These are phyloP conservation scores for Lottia gigantea DNA, from an alignment of 2,888 invertebrate genomes.

Conservation along the genomic window DNA sequence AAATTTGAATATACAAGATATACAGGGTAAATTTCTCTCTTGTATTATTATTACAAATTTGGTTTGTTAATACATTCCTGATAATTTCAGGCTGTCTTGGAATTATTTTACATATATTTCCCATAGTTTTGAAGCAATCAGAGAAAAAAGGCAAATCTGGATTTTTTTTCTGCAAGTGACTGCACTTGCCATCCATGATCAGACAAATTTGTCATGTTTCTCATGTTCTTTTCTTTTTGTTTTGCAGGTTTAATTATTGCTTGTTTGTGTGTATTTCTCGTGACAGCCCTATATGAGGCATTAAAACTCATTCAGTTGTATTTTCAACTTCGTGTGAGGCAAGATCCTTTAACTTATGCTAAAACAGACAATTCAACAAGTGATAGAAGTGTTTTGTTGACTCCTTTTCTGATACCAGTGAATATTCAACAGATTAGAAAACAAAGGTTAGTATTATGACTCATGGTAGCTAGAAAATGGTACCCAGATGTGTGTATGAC, in stretches of 20 bases:
- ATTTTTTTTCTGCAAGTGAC: too few relatives aligned
- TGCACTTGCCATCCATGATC: too few relatives aligned
- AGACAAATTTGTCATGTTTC: too few relatives aligned
- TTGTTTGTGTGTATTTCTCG: constrained; percentile 35
- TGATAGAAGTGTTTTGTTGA: constrained; percentile 41
- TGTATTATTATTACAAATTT: too few relatives aligned
- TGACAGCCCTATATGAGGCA: constrained; percentile 45
- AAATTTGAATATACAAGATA: constrained; percentile 35
- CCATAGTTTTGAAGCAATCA: too few relatives aligned
- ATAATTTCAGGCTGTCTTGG: too few relatives aligned
- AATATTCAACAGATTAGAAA: constrained; percentile 39
- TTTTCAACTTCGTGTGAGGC: constrained; percentile 35
- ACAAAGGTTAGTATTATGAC: constrained; percentile 38
- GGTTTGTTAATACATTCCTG: too few relatives aligned
- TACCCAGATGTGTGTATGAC: too few relatives aligned
- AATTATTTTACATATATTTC: too few relatives aligned
- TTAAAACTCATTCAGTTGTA: constrained; percentile 42
- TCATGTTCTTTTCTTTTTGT: neutral
- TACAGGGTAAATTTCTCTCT: constrained; percentile 32
- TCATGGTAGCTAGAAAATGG: too few relatives aligned
- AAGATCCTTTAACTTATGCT: constrained; percentile 48
- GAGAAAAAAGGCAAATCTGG: too few relatives aligned
- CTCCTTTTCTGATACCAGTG: constrained; percentile 46
- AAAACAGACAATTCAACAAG: constrained; percentile 31
- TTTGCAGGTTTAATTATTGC: constrained; percentile 42